These are phyloP conservation scores for Aeoliscus strigatus DNA, from an alignment of 2,797 vertebrate species.

Conservation along the genomic window DNA sequence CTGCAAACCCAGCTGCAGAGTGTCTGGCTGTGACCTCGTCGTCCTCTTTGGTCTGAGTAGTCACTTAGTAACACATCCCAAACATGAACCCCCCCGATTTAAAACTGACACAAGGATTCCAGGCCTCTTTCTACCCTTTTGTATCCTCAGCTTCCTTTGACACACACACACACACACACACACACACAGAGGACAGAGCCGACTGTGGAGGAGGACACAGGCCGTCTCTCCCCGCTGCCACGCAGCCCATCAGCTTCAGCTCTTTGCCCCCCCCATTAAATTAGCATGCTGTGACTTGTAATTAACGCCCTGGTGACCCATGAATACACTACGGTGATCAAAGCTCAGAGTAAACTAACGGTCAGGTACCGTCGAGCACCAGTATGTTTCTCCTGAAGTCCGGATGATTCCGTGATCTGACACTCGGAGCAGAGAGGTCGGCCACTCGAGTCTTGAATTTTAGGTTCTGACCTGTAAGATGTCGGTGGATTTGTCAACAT, in stretches of 20 bases:
- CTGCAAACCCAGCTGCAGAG: constrained; percentile 10
- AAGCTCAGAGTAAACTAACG: constrained; percentile 2
- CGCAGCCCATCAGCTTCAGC: constrained; percentile 18
- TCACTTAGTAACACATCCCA: neutral
- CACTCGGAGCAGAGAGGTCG: no score
- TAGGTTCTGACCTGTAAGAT: no score
- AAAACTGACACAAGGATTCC: constrained; percentile 2
- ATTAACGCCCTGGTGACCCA: constrained; percentile 30
- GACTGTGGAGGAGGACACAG: constrained; percentile 56
- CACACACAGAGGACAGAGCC: constrained; percentile 28
- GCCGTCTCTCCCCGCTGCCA: constrained; percentile 44
- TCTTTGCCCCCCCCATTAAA: constrained; percentile 15
- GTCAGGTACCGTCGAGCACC: neutral
- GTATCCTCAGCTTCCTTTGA: constrained; percentile 6
- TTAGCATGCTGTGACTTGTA: constrained; percentile 15
- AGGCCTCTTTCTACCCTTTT: neutral
- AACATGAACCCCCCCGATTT: constrained; percentile 19
- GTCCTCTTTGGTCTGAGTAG: constrained; percentile 9
- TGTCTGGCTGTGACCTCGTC: constrained; percentile 13
- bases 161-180: constrained; percentile 22
- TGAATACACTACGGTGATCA: constrained; percentile 5
- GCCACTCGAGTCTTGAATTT: no score
- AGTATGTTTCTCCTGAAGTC: no score
- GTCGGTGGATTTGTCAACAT: no score
- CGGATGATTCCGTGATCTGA: no score